Evolutionary conservation across 2,888 invertebrate genomes (phyloP).

Genomic region (Plebejus anna): DNA sequence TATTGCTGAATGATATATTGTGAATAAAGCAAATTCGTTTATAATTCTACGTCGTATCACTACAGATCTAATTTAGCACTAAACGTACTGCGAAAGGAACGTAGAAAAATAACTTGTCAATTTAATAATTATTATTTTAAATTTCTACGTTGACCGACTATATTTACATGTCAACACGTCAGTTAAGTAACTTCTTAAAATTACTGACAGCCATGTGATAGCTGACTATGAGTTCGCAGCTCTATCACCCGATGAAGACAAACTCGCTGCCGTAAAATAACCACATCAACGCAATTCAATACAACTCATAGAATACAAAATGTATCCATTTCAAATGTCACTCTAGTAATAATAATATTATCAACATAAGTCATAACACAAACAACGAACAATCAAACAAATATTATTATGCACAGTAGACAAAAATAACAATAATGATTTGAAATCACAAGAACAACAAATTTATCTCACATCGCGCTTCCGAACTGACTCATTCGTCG

Average conservation of each 20-base stretch:
- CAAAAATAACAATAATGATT: conserved; percentile 28
- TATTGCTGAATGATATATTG: conserved; percentile 51
- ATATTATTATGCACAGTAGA: background rate
- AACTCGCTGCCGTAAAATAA: conserved; percentile 51
- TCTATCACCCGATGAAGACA: conserved; percentile 68
- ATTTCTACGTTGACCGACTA: conserved; percentile 76
- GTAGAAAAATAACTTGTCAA: conserved; percentile 78
- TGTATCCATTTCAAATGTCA: background rate
- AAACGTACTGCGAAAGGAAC: conserved; percentile 66
- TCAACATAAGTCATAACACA: background rate
- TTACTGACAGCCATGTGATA: conserved; percentile 80
- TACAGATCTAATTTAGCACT: conserved; percentile 47
- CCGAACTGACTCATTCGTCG: conserved; percentile 76
- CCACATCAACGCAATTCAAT: conserved; percentile 1
- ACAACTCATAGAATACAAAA: background rate
- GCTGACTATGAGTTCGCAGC: conserved; percentile 76
- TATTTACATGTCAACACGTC: conserved; percentile 78
- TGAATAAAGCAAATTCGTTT: conserved; percentile 45
- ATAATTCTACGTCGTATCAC: conserved; percentile 42
- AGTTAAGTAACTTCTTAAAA: conserved; percentile 73
- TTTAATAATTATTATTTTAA: conserved; percentile 72
- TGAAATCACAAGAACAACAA: conserved; percentile 50
- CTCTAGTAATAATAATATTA: background rate
- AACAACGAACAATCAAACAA: background rate
- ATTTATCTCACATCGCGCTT: conserved; percentile 71